A percentile compares a stretch with the other conserved stretches of the same genome.
These are phyloP conservation scores for Helleia helle DNA, from an alignment of 2,888 invertebrate species.

Conservation along the genomic window DNA sequence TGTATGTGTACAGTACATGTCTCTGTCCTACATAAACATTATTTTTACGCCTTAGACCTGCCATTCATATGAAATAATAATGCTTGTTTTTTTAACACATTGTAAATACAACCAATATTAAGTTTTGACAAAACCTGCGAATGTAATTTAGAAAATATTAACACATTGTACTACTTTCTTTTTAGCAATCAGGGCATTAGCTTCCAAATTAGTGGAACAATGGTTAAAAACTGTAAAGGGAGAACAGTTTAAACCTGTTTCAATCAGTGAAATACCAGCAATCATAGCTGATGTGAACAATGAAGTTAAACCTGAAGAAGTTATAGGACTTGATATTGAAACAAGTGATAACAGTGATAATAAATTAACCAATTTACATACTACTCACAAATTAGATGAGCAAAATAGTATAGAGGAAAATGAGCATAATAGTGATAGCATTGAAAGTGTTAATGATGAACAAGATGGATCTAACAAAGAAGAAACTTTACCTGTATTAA, in stretches of 20 bases:
- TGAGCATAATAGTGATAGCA: slow-evolving; percentile 14
- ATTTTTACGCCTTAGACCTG: not conserved
- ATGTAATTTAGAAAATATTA: too few species aligned
- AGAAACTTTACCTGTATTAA: slow-evolving; percentile 59
- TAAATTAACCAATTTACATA: not conserved
- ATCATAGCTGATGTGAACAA: slow-evolving; percentile 38
- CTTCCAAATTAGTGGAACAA: slow-evolving; percentile 87
- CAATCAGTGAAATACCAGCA: slow-evolving; percentile 48
- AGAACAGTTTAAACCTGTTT: slow-evolving; percentile 70
- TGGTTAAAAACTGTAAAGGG: slow-evolving; percentile 93
- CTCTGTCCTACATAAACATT: not conserved
- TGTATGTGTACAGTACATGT: too few species aligned
- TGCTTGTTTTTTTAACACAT: slow-evolving; percentile 3
- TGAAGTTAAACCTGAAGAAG: slow-evolving; percentile 21
- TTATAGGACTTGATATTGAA: slow-evolving; percentile 6
- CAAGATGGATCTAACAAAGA: slow-evolving; percentile 38
- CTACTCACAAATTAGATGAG: not conserved
- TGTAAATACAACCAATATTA: too few species aligned
- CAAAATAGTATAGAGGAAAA: not conserved
- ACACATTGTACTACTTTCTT: slow-evolving; percentile 25
- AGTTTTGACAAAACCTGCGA: too few species aligned
- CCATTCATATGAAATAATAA: not conserved
- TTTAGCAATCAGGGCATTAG: slow-evolving; percentile 84
- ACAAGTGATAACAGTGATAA: not conserved
- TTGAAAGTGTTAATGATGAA: slow-evolving; percentile 3